phyloP scores from a whole-genome alignment of 2,797 vertebrate species.

The Benthosema pterotum region DNA sequence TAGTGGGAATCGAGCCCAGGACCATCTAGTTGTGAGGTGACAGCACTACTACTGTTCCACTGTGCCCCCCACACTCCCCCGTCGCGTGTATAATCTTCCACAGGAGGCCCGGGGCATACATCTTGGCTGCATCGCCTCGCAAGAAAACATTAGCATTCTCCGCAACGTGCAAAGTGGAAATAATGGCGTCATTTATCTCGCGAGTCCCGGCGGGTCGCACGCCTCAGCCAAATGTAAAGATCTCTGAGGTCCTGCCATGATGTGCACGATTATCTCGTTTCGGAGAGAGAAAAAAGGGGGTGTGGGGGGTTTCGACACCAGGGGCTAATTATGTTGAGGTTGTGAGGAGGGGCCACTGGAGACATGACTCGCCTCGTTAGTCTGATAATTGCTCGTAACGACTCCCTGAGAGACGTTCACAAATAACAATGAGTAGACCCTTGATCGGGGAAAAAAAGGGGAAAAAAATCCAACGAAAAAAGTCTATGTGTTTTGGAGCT shows the following conservation, averaged over 20 bases:
- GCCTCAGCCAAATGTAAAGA: slow-evolving; percentile 24
- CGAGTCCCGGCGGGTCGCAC: neutral
- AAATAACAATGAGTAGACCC: neutral
- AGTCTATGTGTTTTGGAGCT: neutral
- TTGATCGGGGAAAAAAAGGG: neutral
- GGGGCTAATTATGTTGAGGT: slow-evolving; percentile 63
- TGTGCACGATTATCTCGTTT: too few species aligned
- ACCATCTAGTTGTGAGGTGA: too few species aligned
- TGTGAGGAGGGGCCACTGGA: slow-evolving; percentile 54
- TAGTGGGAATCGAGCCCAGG: too few species aligned
- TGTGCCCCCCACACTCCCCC: too few species aligned
- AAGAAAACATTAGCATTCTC: slow-evolving; percentile 17
- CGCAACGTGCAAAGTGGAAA: slow-evolving; percentile 4
- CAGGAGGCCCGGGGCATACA: too few species aligned
- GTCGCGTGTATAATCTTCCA: too few species aligned
- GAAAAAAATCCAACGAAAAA: too few species aligned
- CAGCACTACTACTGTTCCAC: too few species aligned
- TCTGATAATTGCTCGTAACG: slow-evolving; percentile 68
- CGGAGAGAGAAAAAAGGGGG: slow-evolving; percentile 22
- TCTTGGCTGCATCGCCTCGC: neutral
- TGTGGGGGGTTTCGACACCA: slow-evolving; percentile 35
- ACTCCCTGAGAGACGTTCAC: slow-evolving; percentile 27
- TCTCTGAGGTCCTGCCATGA: slow-evolving; percentile 48
- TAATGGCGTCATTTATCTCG: slow-evolving; percentile 34
- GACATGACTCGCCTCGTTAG: slow-evolving; percentile 62